Evolutionary conservation across 1,140 invertebrate species (phyloP), one percentile per base, ranked within the genome.

Genomic region (Drosophila biarmipes): DNA sequence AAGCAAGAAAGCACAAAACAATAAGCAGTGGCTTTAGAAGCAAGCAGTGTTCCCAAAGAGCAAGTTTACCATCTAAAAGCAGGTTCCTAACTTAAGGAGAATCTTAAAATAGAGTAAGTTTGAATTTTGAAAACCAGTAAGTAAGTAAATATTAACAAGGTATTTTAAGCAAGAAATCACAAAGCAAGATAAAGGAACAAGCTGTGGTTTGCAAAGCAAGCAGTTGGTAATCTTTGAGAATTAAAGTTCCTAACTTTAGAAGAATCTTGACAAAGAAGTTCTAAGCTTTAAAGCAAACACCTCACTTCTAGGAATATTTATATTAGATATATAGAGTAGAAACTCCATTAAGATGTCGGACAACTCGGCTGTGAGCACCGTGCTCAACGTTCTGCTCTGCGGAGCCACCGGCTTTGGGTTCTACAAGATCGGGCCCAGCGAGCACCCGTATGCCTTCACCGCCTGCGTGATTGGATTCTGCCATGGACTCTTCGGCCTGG

Each of bases 391-490:
- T 5, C 12, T 86, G 15, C 73, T 91, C 0, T 84, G 81, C 12
- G 86, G 82, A 10, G 78, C 76, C 19, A 75, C 77, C 8, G 82
- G 80, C 4, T 90, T 73, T 48, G 77, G 87, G 0, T 57, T 76
- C 43, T 53, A 24, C 14, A 52, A 61, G 15, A 52, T 80, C 12
- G 40, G 46, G 0, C 86, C 90, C 2, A 8, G 37, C 4, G 56
- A 78, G 0, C 74, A 91, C 54, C 90, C 90, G 1, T 91, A 73
- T 42, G 86, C 78, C 3, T 91, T 91, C 45, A 46, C 68, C 7
- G 90, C 90, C 14, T 90, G 90, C 19, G 19, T 84, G 6, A 35
- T 91, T n/a, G 86, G 81, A 0, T 79, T 90, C 31, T 85, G 77
- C n/a, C 90, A 90, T 45, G 90, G 90, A 0, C 3, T 89, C 2